Conservation (phyloP, 2,113 vertebrate species). For the Chaenocephalus aceratus region DNA sequence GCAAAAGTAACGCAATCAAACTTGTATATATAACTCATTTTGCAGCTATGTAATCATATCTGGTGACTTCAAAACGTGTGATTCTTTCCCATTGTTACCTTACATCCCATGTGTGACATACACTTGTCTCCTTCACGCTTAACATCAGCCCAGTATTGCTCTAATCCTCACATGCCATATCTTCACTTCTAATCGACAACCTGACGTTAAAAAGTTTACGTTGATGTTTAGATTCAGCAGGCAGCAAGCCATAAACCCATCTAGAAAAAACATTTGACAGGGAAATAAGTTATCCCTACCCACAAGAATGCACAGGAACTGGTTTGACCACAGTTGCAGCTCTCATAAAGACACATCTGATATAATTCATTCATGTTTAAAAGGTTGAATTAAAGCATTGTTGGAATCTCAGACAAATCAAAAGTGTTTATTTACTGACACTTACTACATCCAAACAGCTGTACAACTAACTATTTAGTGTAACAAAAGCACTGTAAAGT, state of each 20-base stretch:
- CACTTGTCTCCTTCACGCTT: not conserved
- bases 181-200: not conserved
- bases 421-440: not conserved
- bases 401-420: not conserved
- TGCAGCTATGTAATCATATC: not conserved
- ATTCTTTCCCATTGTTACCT: not conserved
- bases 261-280: conserved; percentile 32
- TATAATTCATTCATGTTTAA: not conserved
- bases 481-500: not conserved
- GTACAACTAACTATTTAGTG: not conserved
- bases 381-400: not conserved
- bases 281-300: conserved; percentile 1
- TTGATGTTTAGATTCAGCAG: not conserved
- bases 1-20: too few species aligned
- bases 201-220: not conserved
- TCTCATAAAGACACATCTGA: not conserved
- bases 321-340: conserved; percentile 15
- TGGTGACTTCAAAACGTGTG: not conserved
- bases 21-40: not conserved
- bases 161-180: not conserved
- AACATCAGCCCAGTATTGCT: not conserved
- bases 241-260: not conserved
- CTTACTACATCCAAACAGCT: not conserved
- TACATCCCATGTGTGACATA: not conserved
- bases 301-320: conserved; percentile 41